Conservation (phyloP, 2,888 invertebrate species). For the Hoplodrina ambigua region DNA sequence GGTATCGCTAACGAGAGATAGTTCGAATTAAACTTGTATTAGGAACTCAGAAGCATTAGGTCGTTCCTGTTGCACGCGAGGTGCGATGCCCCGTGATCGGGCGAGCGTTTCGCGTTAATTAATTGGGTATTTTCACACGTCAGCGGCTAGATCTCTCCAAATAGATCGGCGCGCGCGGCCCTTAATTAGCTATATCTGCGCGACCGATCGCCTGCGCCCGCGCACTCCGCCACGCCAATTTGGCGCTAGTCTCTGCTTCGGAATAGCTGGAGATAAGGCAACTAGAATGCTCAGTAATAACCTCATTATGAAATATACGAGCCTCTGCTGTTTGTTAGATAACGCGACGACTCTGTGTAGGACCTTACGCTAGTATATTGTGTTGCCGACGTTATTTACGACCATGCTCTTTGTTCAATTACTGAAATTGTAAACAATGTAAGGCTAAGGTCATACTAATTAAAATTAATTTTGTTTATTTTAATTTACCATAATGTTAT, state of each 20-base stretch:
- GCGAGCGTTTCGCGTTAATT: slow-evolving; percentile 87
- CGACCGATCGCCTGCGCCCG: slow-evolving; percentile 84
- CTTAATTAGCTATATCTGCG: slow-evolving; percentile 89
- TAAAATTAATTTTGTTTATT: slow-evolving; percentile 27
- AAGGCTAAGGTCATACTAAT: slow-evolving; percentile 29
- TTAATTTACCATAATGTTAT: neutral
- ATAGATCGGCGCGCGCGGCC: slow-evolving; percentile 88
- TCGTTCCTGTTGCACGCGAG: slow-evolving; percentile 82
- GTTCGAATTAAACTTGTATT: slow-evolving; percentile 76
- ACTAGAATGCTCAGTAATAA: slow-evolving; percentile 88
- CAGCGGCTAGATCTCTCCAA: slow-evolving; percentile 89
- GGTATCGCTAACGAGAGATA: slow-evolving; percentile 65
- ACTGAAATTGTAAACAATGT: slow-evolving; percentile 52
- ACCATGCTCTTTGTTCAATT: slow-evolving; percentile 54
- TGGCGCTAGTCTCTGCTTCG: slow-evolving; percentile 85
- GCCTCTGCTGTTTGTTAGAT: slow-evolving; percentile 80
- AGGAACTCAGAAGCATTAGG: slow-evolving; percentile 74
- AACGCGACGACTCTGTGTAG: slow-evolving; percentile 72
- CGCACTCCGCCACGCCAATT: slow-evolving; percentile 89
- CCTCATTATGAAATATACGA: slow-evolving; percentile 89
- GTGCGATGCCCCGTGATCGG: slow-evolving; percentile 80
- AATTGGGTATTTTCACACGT: slow-evolving; percentile 91
- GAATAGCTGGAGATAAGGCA: slow-evolving; percentile 84
- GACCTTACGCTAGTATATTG: slow-evolving; percentile 51
- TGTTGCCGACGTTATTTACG: slow-evolving; percentile 56